These are phyloP conservation scores for Onychostoma macrolepis DNA, from an alignment of 2,113 vertebrate genomes.

Conservation along the genomic window DNA sequence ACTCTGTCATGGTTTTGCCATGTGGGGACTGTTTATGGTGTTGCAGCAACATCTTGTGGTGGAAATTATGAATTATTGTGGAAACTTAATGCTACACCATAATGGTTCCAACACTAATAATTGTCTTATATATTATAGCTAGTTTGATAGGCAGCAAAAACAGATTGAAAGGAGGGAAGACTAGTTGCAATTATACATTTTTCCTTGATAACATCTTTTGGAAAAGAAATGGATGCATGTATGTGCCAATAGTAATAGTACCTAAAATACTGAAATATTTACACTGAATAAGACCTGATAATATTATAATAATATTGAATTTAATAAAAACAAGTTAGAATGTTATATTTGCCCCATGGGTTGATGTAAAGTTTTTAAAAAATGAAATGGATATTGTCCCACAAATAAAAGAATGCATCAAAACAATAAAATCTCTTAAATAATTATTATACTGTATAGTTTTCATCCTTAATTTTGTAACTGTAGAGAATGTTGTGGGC, in stretches of 20 bases:
- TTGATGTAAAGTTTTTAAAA: neutral
- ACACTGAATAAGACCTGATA: neutral
- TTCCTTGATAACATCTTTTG: neutral
- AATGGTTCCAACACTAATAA: neutral
- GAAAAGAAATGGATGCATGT: neutral
- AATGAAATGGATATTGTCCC: neutral
- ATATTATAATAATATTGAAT: neutral
- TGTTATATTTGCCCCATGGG: neutral
- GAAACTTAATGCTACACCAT: neutral
- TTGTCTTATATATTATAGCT: neutral
- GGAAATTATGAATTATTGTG: neutral
- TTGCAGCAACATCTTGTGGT: slow-evolving; percentile 16
- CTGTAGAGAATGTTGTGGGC: neutral
- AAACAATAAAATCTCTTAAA: neutral
- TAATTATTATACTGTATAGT: neutral
- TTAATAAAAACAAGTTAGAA: neutral
- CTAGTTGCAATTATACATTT: neutral
- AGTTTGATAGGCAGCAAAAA: neutral
- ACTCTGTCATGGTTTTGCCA: neutral
- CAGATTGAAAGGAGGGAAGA: neutral
- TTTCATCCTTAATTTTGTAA: neutral
- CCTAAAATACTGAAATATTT: neutral
- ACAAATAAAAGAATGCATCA: neutral
- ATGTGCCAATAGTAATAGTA: neutral
- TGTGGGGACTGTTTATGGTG: neutral